A percentile compares a stretch with the other conserved stretches of the same genome.
phyloP scores from a whole-genome alignment of 2,113 vertebrate species.

The Xenopus laevis region DNA sequence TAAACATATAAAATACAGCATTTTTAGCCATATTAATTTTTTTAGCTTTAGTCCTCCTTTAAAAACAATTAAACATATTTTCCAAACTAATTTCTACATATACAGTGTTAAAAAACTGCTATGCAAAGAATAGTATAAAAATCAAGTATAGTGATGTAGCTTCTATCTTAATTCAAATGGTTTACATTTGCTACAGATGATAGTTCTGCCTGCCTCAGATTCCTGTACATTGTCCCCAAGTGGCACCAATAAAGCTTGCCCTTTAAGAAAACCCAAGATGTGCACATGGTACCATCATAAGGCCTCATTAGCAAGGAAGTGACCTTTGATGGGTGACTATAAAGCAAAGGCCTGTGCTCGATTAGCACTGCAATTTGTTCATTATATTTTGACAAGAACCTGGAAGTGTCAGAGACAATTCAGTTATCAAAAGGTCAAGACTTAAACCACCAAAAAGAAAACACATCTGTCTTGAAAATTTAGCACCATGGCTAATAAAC shows the following conservation, averaged over 20 bases:
- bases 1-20: no score
- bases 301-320: slow-evolving; percentile 65
- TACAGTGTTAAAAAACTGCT: no score
- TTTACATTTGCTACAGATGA: slow-evolving; percentile 48
- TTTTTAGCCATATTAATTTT: no score
- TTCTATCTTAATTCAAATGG: slow-evolving; percentile 54
- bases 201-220: slow-evolving; percentile 56
- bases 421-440: slow-evolving; percentile 65
- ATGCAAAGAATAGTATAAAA: no score
- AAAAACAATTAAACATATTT: no score
- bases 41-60: no score
- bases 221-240: slow-evolving; percentile 60
- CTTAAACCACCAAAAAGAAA: slow-evolving; percentile 44
- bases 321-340: slow-evolving; percentile 67
- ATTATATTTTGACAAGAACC: slow-evolving; percentile 67
- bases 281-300: slow-evolving; percentile 60
- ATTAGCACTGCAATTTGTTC: slow-evolving; percentile 70
- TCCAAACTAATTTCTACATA: no score
- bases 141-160: slow-evolving; percentile 12
- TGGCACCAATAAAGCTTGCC: slow-evolving; percentile 63
- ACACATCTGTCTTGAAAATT: slow-evolving; percentile 56
- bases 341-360: slow-evolving; percentile 60
- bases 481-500: slow-evolving; percentile 46
- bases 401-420: slow-evolving; percentile 66
- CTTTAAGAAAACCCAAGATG: slow-evolving; percentile 62